Evolutionary conservation across 2,888 invertebrate genomes (phyloP), one percentile per base, ranked within the genome.

Genomic region (Eupeodes luniger): DNA sequence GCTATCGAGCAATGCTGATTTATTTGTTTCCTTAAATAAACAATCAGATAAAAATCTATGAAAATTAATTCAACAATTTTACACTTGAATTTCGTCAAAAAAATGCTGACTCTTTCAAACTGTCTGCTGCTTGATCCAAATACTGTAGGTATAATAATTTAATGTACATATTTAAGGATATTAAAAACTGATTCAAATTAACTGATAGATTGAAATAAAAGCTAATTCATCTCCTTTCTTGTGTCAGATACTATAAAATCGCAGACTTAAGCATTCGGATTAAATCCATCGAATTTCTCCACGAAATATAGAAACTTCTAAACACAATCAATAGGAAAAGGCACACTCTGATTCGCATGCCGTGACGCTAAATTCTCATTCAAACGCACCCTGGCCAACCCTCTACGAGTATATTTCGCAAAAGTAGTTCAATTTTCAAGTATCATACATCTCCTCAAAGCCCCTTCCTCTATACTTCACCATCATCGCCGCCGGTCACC

Each of bases 381-480:
- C 34, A 59, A 27, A 51, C 51, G 62, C 64, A 72, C 40, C 27
- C 10, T 57, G 70, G 84, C 75, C 75, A 80, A 80, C 79, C 79
- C 57, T 49, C 81, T 61, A 27, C 57, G 12, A 53, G n/a, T 34
- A 1, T 69, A 49, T 66, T 80, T 70, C 34, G 64, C 49, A 61
- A 76, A 85, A 81, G 77, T 81, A 85, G 76, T 85, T 69, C 70
- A 44, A 61, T 44, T 66, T 81, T 61, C 72, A 85, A 85, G 66
- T 66, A 67, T 27, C 16, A 44, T 47, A 11, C 27, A 57, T 57
- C 27, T 14, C 51, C 19, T 16, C 40, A 27, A 55, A 12, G 0
- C 49, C 5, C 34, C 12, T 14, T n/a, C 69, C 9, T 27, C 69
- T 49, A 34, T 12, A 64, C 34, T 36, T 5, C 36, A 27, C 40